These are phyloP conservation scores for Netelia melanura DNA, from an alignment of 2,888 invertebrate species.

Conservation along the genomic window DNA sequence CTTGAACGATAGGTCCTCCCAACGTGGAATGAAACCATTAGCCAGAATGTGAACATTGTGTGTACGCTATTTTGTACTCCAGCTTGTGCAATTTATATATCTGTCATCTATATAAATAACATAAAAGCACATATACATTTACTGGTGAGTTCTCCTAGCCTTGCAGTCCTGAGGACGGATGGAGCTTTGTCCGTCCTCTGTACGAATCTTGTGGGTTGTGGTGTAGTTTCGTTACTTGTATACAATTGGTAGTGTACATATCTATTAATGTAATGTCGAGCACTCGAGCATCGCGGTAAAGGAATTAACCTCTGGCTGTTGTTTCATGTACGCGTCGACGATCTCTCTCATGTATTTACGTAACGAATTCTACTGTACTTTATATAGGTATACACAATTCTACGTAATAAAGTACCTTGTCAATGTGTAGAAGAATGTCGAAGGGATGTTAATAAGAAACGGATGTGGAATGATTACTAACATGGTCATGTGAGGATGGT, in stretches of 20 bases:
- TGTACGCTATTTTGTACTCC: conserved; percentile 48
- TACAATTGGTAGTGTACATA: background rate
- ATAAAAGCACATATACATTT: background rate
- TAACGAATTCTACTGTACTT: conserved; percentile 14
- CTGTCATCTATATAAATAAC: background rate
- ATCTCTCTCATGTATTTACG: conserved; percentile 16
- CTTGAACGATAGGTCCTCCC: conserved; percentile 39
- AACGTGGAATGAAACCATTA: conserved; percentile 49
- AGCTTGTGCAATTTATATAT: conserved; percentile 20
- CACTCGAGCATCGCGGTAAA: background rate
- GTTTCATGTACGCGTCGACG: conserved; percentile 4
- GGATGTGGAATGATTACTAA: too few relatives aligned
- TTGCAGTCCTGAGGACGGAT: conserved; percentile 24
- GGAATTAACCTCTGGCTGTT: conserved; percentile 13
- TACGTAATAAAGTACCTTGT: background rate
- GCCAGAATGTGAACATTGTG: conserved; percentile 52
- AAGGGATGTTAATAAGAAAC: too few relatives aligned
- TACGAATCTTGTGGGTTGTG: conserved; percentile 24
- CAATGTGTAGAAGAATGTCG: too few relatives aligned
- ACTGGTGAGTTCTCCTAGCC: background rate
- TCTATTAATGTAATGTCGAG: background rate
- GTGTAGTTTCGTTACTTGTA: conserved; percentile 32
- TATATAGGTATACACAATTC: background rate
- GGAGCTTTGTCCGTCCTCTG: conserved; percentile 18
- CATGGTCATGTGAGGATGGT: too few relatives aligned